phyloP scores from a whole-genome alignment of 2,113 vertebrate genomes.

The Rousettus leschenaultii region DNA sequence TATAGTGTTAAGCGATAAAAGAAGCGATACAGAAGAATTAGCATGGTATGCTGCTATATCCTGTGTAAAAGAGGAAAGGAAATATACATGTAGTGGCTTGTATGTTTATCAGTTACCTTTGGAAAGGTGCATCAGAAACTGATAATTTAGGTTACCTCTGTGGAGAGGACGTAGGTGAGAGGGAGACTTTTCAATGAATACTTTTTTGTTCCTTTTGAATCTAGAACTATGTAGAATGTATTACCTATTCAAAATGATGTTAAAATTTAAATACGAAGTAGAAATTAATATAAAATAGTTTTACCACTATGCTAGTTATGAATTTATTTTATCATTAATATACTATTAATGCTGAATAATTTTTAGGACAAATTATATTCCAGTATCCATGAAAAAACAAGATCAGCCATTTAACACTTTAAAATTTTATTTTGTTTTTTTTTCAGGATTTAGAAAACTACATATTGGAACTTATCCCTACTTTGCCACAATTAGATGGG shows the following conservation, averaged over 20 bases:
- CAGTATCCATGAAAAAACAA: not conserved
- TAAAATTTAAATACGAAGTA: conserved; percentile 6
- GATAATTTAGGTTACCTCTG: not conserved
- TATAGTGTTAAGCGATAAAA: conserved; percentile 4
- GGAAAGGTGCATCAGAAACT: not conserved
- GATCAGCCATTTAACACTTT: not conserved
- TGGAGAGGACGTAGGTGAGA: not conserved
- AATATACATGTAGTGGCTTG: not conserved
- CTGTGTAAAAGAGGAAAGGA: not conserved
- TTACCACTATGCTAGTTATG: not conserved
- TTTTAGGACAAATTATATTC: conserved; percentile 40
- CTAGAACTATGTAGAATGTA: conserved; percentile 13
- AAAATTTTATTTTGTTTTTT: conserved; percentile 45
- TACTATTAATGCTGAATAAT: not conserved
- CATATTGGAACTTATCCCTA: conserved; percentile 98
- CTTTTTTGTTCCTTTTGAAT: conserved; percentile 1
- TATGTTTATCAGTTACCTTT: not conserved
- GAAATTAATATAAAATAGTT: not conserved
- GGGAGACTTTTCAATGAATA: not conserved
- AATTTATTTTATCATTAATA: conserved; percentile 9
- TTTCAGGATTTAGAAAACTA: conserved; percentile 98
- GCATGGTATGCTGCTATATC: not conserved
- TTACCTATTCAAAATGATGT: not conserved
- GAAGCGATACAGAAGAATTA: conserved; percentile 23
- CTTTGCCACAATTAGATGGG: conserved; percentile 96